phyloP scores from a whole-genome alignment of 2,888 invertebrate genomes.

The Clitarchus hookeri region DNA sequence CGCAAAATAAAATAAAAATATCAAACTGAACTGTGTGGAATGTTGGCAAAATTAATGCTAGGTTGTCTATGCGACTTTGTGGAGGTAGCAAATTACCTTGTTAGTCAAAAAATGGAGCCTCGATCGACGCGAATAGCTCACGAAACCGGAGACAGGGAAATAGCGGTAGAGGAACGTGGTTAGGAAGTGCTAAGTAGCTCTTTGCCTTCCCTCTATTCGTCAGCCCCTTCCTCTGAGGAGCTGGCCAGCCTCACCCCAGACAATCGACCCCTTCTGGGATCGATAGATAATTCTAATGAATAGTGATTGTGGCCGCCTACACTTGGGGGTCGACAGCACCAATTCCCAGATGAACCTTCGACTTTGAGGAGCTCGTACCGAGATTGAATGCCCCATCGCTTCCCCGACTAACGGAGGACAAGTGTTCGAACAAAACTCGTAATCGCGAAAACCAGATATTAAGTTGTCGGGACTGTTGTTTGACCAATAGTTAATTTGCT shows the following conservation, averaged over 20 bases:
- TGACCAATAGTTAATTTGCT: too few relatives aligned
- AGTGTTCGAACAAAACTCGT: not conserved
- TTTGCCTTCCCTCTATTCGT: not conserved
- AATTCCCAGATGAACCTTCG: too few relatives aligned
- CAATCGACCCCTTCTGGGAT: not conserved
- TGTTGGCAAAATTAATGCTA: too few relatives aligned
- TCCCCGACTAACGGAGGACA: not conserved
- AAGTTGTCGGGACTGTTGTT: too few relatives aligned
- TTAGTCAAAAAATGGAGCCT: not conserved
- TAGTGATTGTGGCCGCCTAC: slow-evolving; percentile 14
- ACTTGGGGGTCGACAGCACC: not conserved
- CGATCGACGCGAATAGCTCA: not conserved
- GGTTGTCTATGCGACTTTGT: too few relatives aligned
- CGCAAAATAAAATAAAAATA: too few relatives aligned
- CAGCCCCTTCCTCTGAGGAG: not conserved
- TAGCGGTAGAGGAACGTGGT: not conserved
- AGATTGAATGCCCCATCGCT: not conserved
- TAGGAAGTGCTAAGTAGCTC: not conserved
- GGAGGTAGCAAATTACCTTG: too few relatives aligned
- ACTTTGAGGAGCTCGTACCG: not conserved
- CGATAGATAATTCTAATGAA: slow-evolving; percentile 14
- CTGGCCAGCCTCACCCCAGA: not conserved
- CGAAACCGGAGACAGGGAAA: not conserved
- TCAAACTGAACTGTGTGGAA: too few relatives aligned
- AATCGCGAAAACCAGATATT: too few relatives aligned